Evolutionary conservation across 1,140 invertebrate species (phyloP), one percentile per base, ranked within the genome.

Genomic region (Drosophila bipectinata): DNA sequence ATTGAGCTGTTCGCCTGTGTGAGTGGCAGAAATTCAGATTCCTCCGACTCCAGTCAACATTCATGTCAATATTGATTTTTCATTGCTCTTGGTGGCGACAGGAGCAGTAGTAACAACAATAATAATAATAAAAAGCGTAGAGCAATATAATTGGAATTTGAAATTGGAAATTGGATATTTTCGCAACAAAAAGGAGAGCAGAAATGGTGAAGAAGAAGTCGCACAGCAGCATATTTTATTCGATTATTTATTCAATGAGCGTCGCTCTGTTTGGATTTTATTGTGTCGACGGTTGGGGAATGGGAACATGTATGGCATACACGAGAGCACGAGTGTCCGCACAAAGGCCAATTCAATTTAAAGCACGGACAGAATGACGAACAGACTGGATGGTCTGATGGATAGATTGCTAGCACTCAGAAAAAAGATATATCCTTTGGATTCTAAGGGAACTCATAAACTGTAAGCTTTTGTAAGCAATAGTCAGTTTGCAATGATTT

Each of bases 141-240:
- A 82, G 82, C 78, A 79, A 88, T 88, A 88, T 88, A 88, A 88
- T 88, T 88, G 83, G 84, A 88, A 89, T 88, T 88, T 88, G 76
- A 88, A 88, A 88, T 88, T 88, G 82, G 75, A 87, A 82, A 87
- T 87, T 88, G 84, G 79, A 76, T 88, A 88, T 88, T 87, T 85
- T 84, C 75, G 80, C 83, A 83, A 67, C 56, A 77, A 75, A 87
- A 75, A 81, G 64, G 61, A 74, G 57, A 63, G 54, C 47, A 76
- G 58, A 60, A 68, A 80, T 72, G 55, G 34, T 60, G 64, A 57
- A 53, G 61, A 68, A 79, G 57, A 68, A 79, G 57, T 83, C 56
- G 52, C 57, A 69, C 67, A 60, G 47, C 52, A 54, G 59, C 67
- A 72, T 63, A 87, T 85, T 85, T 87, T 78, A 78, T 87, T 81